Evolutionary conservation across 1,140 invertebrate species (phyloP), one percentile per base, ranked within the genome.

Genomic region (Pseudomyrmex dendroicus): DNA sequence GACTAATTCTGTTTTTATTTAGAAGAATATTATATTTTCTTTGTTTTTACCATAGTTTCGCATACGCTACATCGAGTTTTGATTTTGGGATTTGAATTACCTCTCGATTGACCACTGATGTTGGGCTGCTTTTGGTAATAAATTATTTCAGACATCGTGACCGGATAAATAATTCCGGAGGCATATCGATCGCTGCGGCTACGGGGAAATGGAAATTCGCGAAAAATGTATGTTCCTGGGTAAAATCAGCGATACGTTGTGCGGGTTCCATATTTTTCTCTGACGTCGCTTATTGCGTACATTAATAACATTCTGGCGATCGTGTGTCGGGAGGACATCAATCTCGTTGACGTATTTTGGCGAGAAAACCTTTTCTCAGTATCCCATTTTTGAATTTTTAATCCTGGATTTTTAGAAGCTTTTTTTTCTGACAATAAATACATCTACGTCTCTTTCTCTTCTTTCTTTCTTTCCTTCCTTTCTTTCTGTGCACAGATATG

Each of bases 251-350:
- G 66, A 80, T 80, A 80, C 66, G 66, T 50, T 50, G 76, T 22
- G 44, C 46, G 54, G 66, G 1, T 59, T 48, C 66, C 66, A 80
- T 72, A 80, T 80, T 72, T 80, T 72, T 80, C 76, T 80, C 54
- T 17, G 76, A 72, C 76, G 54, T 80, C 76, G 76, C 44, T 80
- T 80, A 80, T 80, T 80, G 76, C 76, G 54, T 70, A 54, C 76
- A 80, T 80, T 80, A 80, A 80, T 80, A 80, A 80, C 67, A 46
- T 50, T 10, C 54, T 59, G 54, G 44, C 12, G 46, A 70, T 80
- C 66, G 76, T 80, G 52, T 48, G 66, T 72, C 76, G 66, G 66
- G 17, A 72, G n/a, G 54, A 72, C 54, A 80, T 80, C 44, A 59
- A 80, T 80, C 46, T 50, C 20, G 7, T 7, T 9, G 3, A 57